Conservation (phyloP, 64 coral and sea anemone genomes). For the Stichodactyla mertensii region DNA sequence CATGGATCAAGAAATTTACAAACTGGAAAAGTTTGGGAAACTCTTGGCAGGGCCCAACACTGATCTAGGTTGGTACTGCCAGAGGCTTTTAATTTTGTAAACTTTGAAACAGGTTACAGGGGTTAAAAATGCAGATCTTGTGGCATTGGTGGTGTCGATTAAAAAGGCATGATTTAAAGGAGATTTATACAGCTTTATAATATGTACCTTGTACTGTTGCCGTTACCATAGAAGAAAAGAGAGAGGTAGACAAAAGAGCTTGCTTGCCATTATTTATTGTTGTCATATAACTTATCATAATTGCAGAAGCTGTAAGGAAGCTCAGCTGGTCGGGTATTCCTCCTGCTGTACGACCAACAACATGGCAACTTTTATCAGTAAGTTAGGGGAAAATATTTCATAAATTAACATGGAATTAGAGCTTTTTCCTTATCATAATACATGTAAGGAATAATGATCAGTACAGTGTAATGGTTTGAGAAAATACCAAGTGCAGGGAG, state of each 20-base stretch:
- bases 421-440: no score
- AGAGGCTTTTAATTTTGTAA: neutral
- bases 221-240: no score
- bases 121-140: no score
- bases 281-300: neutral
- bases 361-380: constrained; percentile 93
- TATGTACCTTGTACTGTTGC: no score
- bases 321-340: constrained; percentile 98
- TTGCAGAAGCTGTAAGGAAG: constrained; percentile 75
- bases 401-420: no score
- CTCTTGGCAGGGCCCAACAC: constrained; percentile 94
- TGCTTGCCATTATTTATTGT: neutral
- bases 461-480: no score
- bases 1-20: constrained; percentile 91
- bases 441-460: no score
- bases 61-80: constrained; percentile 54
- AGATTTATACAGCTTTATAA: no score
- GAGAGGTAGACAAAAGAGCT: neutral
- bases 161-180: no score
- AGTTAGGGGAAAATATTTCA: neutral
- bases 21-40: constrained; percentile 98
- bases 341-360: constrained; percentile 84
- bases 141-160: no score
- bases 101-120: neutral
- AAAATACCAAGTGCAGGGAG: no score